These are phyloP conservation scores for Haplochromis burtoni DNA, from an alignment of 2,113 vertebrate genomes.

Conservation along the genomic window DNA sequence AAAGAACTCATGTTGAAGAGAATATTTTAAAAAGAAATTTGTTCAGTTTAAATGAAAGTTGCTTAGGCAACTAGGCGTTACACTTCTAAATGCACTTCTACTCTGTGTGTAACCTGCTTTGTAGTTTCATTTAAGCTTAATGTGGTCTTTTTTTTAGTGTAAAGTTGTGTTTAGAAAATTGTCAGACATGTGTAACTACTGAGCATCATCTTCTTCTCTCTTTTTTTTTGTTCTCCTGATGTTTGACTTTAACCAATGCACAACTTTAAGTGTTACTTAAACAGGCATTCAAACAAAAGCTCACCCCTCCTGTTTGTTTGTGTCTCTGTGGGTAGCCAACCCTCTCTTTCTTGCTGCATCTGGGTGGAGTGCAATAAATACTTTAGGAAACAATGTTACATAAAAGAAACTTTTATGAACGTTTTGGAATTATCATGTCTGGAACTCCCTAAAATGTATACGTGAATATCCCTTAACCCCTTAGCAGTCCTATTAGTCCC, in stretches of 20 bases:
- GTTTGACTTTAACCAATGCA: background rate
- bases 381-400: background rate
- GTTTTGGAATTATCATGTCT: background rate
- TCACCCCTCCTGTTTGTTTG: background rate
- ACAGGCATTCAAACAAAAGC: background rate
- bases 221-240: background rate
- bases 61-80: background rate
- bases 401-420: background rate
- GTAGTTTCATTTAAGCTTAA: background rate
- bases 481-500: too few species aligned
- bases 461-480: background rate
- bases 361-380: background rate
- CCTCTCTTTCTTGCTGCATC: background rate
- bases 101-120: background rate
- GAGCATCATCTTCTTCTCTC: background rate
- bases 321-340: background rate
- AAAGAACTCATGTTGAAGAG: background rate
- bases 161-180: background rate
- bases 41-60: fast-evolving
- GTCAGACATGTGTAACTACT: background rate
- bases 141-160: background rate
- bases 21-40: background rate
- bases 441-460: background rate
- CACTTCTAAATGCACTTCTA: background rate
- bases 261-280: background rate